A percentile compares a stretch with the other conserved stretches of the same genome.
phyloP scores from a whole-genome alignment of 2,888 invertebrate genomes.

The Aporophyla nigra region DNA sequence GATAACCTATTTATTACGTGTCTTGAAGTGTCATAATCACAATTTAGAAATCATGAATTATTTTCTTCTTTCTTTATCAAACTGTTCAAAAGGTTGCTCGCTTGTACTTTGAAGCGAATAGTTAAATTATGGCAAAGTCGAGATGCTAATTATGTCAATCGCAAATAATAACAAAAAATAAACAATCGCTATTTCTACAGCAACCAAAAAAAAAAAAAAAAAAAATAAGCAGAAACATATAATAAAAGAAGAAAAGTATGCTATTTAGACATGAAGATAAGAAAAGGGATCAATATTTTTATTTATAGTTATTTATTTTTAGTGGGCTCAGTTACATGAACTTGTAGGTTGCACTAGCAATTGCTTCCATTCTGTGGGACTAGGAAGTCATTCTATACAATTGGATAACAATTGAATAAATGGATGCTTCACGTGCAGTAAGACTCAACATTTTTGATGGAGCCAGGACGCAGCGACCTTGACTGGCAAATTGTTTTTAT shows the following conservation, averaged over 20 bases:
- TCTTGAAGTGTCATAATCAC: not conserved
- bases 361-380: slow-evolving; percentile 1
- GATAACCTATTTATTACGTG: slow-evolving; percentile 2
- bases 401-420: slow-evolving; percentile 53
- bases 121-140: not conserved
- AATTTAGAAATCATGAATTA: slow-evolving; percentile 17
- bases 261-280: not conserved
- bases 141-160: not conserved
- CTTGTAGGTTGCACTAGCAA: not conserved
- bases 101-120: not conserved
- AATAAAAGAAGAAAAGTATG: not conserved
- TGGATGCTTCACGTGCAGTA: slow-evolving; percentile 24
- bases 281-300: not conserved
- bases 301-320: not conserved
- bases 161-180: slow-evolving; percentile 11
- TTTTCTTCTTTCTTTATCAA: not conserved
- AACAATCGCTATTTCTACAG: slow-evolving; percentile 5
- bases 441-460: slow-evolving; percentile 31
- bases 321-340: not conserved
- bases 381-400: slow-evolving; percentile 29
- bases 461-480: not conserved
- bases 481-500: not conserved
- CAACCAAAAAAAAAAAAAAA: not conserved
- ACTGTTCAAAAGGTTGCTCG: not conserved
- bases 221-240: too few relatives aligned